Base-by-base conservation (phyloP, 2,888 invertebrate genomes). In the Pandemis heparana region DNA sequence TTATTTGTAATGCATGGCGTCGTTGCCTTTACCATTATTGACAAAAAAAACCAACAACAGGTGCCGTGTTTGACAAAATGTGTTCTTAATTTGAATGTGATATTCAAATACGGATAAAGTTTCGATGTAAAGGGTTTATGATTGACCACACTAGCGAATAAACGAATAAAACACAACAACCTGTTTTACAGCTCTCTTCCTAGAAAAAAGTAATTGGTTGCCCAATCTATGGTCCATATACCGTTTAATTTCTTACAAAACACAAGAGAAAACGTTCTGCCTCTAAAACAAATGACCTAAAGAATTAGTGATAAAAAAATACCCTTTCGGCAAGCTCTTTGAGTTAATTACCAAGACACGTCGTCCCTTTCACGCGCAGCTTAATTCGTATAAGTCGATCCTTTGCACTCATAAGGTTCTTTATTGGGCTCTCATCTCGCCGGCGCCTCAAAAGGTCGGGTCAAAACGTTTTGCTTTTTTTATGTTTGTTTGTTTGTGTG, bases 371-470 rank as follows among this genome's bases (percentile, higher is more conserved):
- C 79, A 77, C 82, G 77, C 83, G 70, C 48, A n/a, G 48, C 7
- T 59, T 71, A 67, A 75, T 53, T 64, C 41, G 23, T 18, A 77
- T 83, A 77, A 43, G 39, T 65, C 76, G 70, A 53, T 84, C 85
- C 78, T 82, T 75, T 72, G 83, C 79, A 62, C 67, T 69, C 66
- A 39, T 71, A 59, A 69, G 59, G 75, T 74, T 74, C 71, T 66
- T 67, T 75, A 75, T 73, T 73, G 70, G 75, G 63, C 73, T 77
- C 77, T 75, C 53, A 46, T 79, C 80, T 82, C 81, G 86, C 85
- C 89, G 92, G 92, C 92, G 92, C 92, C 90, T 89, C 79, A 81
- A 84, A 85, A 90, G 93, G 92, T 92, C 92, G 89, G 92, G 93
- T 93, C 94, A 93, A 85, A 89, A 74, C 88, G 90, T 87, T 91